Conservation (phyloP, 2,888 invertebrate species). For the Eristalinus sepulchralis region DNA sequence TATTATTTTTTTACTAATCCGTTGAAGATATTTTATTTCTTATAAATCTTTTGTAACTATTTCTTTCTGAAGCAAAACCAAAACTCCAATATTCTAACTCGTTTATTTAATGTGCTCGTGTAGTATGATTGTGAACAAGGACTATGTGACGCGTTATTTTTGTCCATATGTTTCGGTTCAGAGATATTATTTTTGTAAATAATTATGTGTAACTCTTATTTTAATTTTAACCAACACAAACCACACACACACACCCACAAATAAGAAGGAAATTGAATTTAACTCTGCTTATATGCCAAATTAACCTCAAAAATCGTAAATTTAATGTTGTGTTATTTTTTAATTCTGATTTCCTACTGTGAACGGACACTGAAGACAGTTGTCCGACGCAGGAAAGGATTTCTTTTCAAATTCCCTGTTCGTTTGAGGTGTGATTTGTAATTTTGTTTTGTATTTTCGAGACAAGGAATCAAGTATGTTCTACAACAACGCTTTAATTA, state of each 20-base stretch:
- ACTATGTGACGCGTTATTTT: conserved; percentile 50
- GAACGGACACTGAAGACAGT: background rate
- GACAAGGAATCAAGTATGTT: background rate
- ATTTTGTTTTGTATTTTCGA: conserved; percentile 1
- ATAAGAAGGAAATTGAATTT: conserved; percentile 7
- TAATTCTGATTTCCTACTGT: background rate
- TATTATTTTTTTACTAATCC: conserved; percentile 32
- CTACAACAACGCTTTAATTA: conserved; percentile 49
- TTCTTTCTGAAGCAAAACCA: conserved; percentile 31
- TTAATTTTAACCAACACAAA: conserved; percentile 6
- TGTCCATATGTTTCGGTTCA: conserved; percentile 30
- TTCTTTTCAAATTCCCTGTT: background rate
- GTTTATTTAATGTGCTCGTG: conserved; percentile 17
- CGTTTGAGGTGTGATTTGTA: conserved; percentile 4
- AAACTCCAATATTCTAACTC: conserved; percentile 27
- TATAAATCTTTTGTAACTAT: conserved; percentile 12
- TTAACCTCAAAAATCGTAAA: conserved; percentile 52
- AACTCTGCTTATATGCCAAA: conserved; percentile 56
- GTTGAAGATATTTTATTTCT: conserved; percentile 45
- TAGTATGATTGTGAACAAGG: conserved; percentile 18
- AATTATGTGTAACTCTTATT: conserved; percentile 3
- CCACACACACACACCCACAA: too few relatives aligned
- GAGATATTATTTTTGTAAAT: conserved; percentile 41
- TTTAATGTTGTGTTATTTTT: conserved; percentile 9
- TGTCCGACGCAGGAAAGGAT: too few relatives aligned